A percentile compares a stretch with the other conserved stretches of the same genome.
These are phyloP conservation scores for Cheiracanthium punctorium DNA, from an alignment of 2,888 invertebrate species.

Conservation along the genomic window DNA sequence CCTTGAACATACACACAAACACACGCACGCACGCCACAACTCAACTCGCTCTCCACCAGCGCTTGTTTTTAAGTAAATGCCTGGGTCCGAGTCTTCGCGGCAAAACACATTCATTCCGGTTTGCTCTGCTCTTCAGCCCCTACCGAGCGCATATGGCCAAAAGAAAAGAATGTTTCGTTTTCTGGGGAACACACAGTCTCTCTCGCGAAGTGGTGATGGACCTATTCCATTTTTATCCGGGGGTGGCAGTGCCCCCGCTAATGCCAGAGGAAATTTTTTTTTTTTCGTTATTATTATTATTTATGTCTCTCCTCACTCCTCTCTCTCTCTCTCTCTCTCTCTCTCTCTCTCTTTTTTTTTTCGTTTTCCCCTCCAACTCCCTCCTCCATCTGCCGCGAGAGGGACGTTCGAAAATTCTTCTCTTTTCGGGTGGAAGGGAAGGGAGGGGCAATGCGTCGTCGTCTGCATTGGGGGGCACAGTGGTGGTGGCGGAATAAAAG, in stretches of 20 bases:
- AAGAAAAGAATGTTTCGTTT: constrained; percentile 6
- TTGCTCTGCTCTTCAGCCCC: neutral
- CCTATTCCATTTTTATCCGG: neutral
- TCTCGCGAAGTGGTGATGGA: neutral
- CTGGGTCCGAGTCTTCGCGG: neutral
- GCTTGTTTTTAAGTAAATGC: neutral
- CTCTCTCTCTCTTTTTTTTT: neutral
- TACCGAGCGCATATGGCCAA: neutral
- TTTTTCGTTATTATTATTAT: too few species aligned
- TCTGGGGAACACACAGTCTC: too few species aligned
- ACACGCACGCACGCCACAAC: too few species aligned
- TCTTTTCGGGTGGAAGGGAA: neutral
- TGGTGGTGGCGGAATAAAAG: neutral
- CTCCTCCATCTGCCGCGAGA: neutral
- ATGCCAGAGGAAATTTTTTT: too few species aligned
- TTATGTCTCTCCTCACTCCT: too few species aligned
- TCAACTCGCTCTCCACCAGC: too few species aligned
- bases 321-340: neutral
- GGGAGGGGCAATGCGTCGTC: too few species aligned
- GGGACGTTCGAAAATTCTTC: neutral
- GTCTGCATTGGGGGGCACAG: too few species aligned
- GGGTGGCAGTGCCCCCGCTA: neutral
- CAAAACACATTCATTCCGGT: neutral
- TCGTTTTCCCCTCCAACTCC: neutral
- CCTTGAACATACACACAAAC: neutral